A percentile compares a stretch with the other conserved stretches of the same genome.
phyloP scores from a whole-genome alignment of 2,888 invertebrate species.

The Sesamia inferens region DNA sequence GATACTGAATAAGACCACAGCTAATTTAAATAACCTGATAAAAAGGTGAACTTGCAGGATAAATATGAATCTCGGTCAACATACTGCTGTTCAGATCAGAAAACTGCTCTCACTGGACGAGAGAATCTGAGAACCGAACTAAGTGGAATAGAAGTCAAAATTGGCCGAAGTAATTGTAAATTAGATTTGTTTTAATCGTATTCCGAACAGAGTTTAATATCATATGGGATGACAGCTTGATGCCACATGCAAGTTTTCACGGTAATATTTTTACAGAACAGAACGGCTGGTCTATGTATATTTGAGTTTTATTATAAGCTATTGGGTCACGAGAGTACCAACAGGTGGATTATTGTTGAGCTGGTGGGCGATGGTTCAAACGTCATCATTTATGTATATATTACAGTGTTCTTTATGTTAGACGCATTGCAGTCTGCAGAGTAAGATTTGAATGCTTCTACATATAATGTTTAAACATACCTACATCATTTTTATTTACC shows the following conservation, averaged over 20 bases:
- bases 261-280: neutral
- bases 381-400: neutral
- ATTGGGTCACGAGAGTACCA: constrained; percentile 1
- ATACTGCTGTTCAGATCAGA: neutral
- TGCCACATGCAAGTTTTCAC: neutral
- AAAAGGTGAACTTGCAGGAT: neutral
- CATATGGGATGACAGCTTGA: neutral
- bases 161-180: no score
- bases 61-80: neutral
- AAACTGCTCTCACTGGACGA: neutral
- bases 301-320: neutral
- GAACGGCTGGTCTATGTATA: neutral
- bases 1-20: neutral
- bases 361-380: constrained; percentile 21
- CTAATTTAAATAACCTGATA: neutral
- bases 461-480: no score
- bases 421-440: constrained; percentile 6
- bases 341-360: constrained; percentile 19
- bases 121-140: neutral
- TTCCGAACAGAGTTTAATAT: neutral
- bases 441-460: neutral
- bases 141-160: no score
- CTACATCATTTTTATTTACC: no score
- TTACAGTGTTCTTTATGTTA: neutral
- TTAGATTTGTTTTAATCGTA: no score